Percentiles rank a stretch among this genome's conserved stretches.
These are phyloP conservation scores for Cepphus grylle DNA, from an alignment of 2,113 vertebrate species.

Conservation along the genomic window DNA sequence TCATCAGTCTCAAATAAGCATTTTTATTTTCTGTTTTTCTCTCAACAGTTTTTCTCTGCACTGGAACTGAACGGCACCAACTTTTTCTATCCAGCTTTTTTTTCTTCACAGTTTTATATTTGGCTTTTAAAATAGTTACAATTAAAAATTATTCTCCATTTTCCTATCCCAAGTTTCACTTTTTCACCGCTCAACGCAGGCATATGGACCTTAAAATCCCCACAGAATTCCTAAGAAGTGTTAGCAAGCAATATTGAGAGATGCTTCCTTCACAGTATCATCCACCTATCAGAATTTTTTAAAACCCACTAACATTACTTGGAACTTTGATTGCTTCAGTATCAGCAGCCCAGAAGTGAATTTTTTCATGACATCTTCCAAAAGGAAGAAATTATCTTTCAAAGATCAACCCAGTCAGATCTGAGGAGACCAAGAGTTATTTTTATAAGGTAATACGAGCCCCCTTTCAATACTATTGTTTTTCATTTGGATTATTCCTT, in stretches of 20 bases:
- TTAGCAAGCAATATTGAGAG: background rate
- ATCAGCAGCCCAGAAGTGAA: background rate
- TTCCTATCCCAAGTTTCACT: background rate
- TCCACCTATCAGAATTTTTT: background rate
- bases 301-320: background rate
- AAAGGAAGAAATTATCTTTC: background rate
- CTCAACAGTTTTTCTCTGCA: background rate
- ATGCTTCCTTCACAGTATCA: background rate
- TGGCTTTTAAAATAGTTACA: background rate
- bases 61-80: background rate
- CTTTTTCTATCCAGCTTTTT: background rate
- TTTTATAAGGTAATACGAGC: background rate
- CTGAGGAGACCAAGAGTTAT: background rate
- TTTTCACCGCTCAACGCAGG: background rate
- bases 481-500: background rate
- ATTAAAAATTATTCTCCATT: background rate
- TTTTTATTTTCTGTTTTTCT: background rate
- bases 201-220: background rate
- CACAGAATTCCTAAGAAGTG: background rate
- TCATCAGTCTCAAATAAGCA: background rate
- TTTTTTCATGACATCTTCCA: background rate
- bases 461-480: accelerated
- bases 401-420: background rate
- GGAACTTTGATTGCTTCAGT: background rate
- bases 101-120: background rate